These are phyloP conservation scores for Nesometra sesokonis DNA, from an alignment of 35 echinoderm and acorn worm species.

Conservation along the genomic window DNA sequence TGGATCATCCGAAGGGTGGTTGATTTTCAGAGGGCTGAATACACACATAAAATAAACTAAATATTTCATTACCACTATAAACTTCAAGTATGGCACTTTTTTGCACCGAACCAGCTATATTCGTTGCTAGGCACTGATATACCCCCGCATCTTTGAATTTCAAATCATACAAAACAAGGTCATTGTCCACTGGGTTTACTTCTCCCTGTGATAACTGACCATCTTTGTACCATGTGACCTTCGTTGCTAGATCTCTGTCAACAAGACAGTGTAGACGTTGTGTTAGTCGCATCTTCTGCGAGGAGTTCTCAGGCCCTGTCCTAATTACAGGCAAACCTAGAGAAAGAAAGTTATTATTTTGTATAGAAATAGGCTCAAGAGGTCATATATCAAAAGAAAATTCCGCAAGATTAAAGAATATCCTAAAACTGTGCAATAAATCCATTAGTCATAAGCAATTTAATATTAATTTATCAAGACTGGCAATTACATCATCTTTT, in stretches of 20 bases:
- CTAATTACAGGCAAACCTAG: neutral
- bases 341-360: too few relatives aligned
- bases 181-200: neutral
- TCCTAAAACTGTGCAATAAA: too few relatives aligned
- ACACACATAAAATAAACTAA: neutral
- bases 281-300: neutral
- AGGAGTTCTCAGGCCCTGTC: neutral
- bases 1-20: too few relatives aligned
- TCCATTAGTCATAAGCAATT: too few relatives aligned
- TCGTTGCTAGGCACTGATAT: neutral
- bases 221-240: neutral
- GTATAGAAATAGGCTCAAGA: too few relatives aligned
- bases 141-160: neutral
- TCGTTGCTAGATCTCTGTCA: neutral
- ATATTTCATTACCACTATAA: neutral
- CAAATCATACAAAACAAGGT: neutral
- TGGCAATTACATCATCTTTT: too few relatives aligned
- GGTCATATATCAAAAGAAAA: too few relatives aligned
- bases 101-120: neutral
- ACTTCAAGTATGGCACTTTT: neutral
- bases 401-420: too few relatives aligned
- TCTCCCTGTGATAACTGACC: neutral
- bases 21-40: too few relatives aligned
- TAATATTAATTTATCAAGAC: too few relatives aligned
- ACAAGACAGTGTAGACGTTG: neutral